Evolutionary conservation across 2,888 invertebrate species (phyloP), one percentile per base, ranked within the genome.

Genomic region (Drosophila nr. perissopoda): DNA sequence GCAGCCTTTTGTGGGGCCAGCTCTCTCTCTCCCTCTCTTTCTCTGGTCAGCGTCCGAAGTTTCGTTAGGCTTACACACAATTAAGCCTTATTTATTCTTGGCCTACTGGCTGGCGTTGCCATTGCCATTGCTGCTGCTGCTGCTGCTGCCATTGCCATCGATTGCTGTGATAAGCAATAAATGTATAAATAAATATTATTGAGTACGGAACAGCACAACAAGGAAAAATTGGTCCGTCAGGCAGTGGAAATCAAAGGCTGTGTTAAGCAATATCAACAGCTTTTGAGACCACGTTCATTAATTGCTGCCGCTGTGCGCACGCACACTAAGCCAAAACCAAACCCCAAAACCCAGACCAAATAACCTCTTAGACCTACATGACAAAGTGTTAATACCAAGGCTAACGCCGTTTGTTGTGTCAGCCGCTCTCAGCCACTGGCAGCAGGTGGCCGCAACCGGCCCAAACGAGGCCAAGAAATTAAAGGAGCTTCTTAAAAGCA

Each of bases 151-250:
- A 25, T 72, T 54, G 48, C 76, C 60, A 90, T 89, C 86, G 91
- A 89, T 87, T 90, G 89, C 89, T 90, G 79, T 80, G 88, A 79
- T 73, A 83, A 90, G 90, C 88, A 89, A 90, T 90, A 89, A 87
- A 90, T 74, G 82, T 87, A 87, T 89, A 89, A 80, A 89, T 90
- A 86, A 90, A 90, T 89, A 78, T 89, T 86, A 89, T 83, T 79
- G 88, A 82, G 87, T 73, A 71, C 60, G 64, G 25, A 36, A 34
- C 16, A 45, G 45, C 25, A 45, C 45, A 45, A 16, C 16, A 7
- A 57, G 54, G 62, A 67, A 57, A 63, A 59, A 71, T 72, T 80
- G 82, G 86, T 83, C 25, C 25, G 21, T 16, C 21, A 34, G 21
- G 67, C 57, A 54, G 59, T 45, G 54, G 58, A 76, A 90, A 90